Percentiles rank a stretch among this genome's conserved stretches.
phyloP scores from a whole-genome alignment of 2,113 vertebrate genomes.

The Hippocampus barbouri region DNA sequence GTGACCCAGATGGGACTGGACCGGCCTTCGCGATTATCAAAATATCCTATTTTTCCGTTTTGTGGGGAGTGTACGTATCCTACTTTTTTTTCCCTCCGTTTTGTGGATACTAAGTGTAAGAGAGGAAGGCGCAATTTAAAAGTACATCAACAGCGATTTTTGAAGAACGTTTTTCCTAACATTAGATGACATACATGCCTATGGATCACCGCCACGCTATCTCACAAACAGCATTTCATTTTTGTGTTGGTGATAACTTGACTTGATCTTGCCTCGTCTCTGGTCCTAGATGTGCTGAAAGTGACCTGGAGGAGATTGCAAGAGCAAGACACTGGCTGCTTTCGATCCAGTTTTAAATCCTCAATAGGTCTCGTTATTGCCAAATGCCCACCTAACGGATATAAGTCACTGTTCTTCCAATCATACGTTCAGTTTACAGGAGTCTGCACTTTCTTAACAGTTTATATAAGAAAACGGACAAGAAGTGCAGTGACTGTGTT shows the following conservation, averaged over 20 bases:
- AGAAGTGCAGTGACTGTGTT: not conserved
- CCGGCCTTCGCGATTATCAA: slow-evolving; percentile 33
- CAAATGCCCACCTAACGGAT: not conserved
- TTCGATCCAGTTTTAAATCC: not conserved
- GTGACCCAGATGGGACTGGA: slow-evolving; percentile 48
- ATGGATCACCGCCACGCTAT: not conserved
- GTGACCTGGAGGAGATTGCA: not conserved
- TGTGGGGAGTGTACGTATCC: slow-evolving; percentile 16
- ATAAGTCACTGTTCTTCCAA: not conserved
- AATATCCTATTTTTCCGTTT: slow-evolving; percentile 37
- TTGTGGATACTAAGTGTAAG: slow-evolving; percentile 21
- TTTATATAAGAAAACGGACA: not conserved
- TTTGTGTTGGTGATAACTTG: not conserved
- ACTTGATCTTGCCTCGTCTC: not conserved
- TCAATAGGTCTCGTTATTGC: too few species aligned
- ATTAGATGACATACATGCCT: not conserved
- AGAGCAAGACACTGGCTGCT: not conserved
- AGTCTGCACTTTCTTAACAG: not conserved
- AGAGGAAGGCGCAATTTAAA: not conserved
- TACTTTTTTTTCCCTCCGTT: slow-evolving; percentile 19
- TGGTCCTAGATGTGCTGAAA: not conserved
- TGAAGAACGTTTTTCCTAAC: not conserved
- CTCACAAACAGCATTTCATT: not conserved
- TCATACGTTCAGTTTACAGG: too few species aligned
- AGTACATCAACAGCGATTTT: not conserved